Conservation (phyloP, 2,888 invertebrate species). For the Drosophila koepferae region DNA sequence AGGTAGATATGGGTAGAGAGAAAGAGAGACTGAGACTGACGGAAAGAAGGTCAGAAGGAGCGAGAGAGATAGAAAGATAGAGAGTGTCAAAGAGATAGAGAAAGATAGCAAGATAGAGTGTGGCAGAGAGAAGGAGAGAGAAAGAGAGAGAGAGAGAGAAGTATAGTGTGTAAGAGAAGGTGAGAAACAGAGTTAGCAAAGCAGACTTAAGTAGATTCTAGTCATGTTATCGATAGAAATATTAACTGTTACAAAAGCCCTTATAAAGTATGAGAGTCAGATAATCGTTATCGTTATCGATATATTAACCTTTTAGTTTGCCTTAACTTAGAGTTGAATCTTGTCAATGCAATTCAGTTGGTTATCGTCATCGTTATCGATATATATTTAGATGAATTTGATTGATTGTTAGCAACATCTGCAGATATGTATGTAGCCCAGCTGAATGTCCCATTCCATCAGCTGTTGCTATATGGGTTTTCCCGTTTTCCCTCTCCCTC, state of each 20-base stretch:
- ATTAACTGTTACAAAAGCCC: no score
- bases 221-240: no score
- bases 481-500: background rate
- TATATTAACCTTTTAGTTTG: background rate
- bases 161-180: no score
- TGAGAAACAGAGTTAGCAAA: no score
- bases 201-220: no score
- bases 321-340: background rate
- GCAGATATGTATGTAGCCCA: constrained; percentile 14
- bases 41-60: background rate
- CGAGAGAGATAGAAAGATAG: background rate
- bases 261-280: no score
- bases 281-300: background rate
- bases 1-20: background rate
- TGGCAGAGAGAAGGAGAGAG: accelerated
- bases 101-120: background rate
- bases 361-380: constrained; percentile 59
- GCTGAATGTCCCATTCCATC: constrained; percentile 17
- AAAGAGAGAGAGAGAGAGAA: background rate
- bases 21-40: background rate
- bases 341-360: constrained; percentile 1
- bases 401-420: constrained; percentile 63
- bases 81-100: no score
- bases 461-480: constrained; percentile 23
- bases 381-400: constrained; percentile 59